phyloP scores from a whole-genome alignment of 2,113 vertebrate genomes.

The Cyprinodon variegatus region DNA sequence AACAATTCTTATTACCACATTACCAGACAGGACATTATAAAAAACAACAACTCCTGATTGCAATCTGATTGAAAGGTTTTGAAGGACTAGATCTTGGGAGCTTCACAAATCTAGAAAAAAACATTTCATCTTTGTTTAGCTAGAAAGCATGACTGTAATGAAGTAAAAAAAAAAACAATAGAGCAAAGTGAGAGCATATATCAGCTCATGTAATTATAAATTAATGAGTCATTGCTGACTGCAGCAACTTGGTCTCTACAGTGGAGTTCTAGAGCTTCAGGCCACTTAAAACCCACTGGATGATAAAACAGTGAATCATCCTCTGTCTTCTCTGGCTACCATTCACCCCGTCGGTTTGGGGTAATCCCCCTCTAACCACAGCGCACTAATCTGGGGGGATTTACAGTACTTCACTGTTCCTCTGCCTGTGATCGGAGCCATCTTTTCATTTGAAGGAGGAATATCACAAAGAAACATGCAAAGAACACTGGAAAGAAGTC shows the following conservation, averaged over 20 bases:
- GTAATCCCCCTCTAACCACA: not conserved
- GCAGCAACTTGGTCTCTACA: not conserved
- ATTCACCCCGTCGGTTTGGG: not conserved
- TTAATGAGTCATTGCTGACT: not conserved
- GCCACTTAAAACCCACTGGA: not conserved
- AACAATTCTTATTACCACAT: too few relatives aligned
- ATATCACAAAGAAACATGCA: not conserved
- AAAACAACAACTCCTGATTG: too few relatives aligned
- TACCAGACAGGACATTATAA: too few relatives aligned
- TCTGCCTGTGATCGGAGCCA: not conserved
- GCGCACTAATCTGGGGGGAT: not conserved
- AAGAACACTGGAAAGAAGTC: not conserved
- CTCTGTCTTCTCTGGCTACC: not conserved
- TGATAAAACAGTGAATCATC: not conserved
- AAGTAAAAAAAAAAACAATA: not conserved
- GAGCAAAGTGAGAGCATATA: not conserved
- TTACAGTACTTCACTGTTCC: not conserved
- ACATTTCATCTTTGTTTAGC: too few relatives aligned
- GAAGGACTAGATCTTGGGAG: too few relatives aligned
- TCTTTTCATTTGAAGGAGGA: not conserved
- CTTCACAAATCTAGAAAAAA: too few relatives aligned
- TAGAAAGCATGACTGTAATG: not conserved
- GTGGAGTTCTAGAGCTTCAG: not conserved
- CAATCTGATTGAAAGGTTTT: too few relatives aligned
- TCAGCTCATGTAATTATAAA: not conserved